Base-by-base conservation (phyloP, 2,797 vertebrate species). In the Anniella stebbinsi region DNA sequence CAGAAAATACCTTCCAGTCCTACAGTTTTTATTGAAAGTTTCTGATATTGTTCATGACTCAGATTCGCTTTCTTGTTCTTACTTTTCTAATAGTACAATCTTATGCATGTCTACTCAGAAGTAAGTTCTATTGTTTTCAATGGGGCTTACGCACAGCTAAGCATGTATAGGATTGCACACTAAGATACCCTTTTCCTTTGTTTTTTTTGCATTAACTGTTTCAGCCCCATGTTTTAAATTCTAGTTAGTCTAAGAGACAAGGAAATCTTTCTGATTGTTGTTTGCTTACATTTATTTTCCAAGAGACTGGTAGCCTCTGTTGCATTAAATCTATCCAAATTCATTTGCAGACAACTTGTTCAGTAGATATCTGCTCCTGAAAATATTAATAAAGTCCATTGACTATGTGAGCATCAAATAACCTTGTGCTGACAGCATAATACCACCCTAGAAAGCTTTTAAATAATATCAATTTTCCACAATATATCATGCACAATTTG, bases 401-500 rank as follows among this genome's bases (percentile, higher is more conserved):
- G 80, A 80, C 89, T 81, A 38, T 67, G 87, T 88, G 80, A 57
- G 86, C 73, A 93, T 82, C 67, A 90, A 93, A 89, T 88, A 96
- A 78, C 77, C 75, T 94, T 96, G 86, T 91, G 36, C 51, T 94
- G 90, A 93, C 86, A 95, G 48, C 57, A 78, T 93, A 96, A 93
- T 95, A 90, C 89, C 89, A 91, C 21, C 60, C 89, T 78, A 93
- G 89, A 93, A 93, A 85, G 30, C 80, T 92, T 95, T 96, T 84
- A 97, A 95, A 95, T 95, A 95, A 92, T 95, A 94, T 91, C 66
- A 91, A 66, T 96, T 95, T 96, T 95, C 70, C 30, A 18, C 92
- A 93, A 92, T 94, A 90, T 84, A 90, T 80, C 66, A 93, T 92
- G 81, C 72, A n/a, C 76, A 75, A 45, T 86, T 92, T 83, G 92